Evolutionary conservation across 2,797 vertebrate species (phyloP).

Genomic region (Fratercula arctica): DNA sequence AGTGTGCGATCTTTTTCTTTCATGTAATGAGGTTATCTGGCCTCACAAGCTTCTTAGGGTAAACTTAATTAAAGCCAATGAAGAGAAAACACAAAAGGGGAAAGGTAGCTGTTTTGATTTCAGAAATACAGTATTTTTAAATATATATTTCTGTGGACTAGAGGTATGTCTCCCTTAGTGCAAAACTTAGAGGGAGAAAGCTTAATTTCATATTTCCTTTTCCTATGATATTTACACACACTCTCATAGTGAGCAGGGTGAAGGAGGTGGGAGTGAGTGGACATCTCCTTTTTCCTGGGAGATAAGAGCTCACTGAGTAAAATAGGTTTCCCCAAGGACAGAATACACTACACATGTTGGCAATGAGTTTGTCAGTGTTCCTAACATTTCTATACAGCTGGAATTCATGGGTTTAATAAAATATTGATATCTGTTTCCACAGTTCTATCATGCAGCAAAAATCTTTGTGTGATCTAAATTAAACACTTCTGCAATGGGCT

Average conservation of each 20-base stretch:
- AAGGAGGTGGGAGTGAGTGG: background rate
- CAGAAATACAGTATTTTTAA: background rate
- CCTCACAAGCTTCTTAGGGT: conserved; percentile 43
- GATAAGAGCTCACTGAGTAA: background rate
- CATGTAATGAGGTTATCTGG: conserved; percentile 54
- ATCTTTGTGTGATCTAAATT: conserved; percentile 58
- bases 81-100: conserved; percentile 17
- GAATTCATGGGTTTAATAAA: conserved; percentile 64
- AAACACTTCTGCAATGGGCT: conserved; percentile 31
- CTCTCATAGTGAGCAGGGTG: background rate
- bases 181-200: background rate
- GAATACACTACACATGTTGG: background rate
- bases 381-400: conserved; percentile 58
- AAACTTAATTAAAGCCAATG: conserved; percentile 63
- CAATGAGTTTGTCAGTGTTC: conserved; percentile 2
- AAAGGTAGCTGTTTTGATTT: background rate
- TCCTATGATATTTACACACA: background rate
- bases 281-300: background rate
- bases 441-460: conserved; percentile 5
- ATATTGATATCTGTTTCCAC: conserved; percentile 54
- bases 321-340: conserved; percentile 3
- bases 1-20: conserved; percentile 44
- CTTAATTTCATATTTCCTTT: background rate
- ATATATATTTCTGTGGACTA: background rate
- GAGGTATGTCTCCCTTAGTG: background rate